A percentile compares a stretch with the other conserved stretches of the same genome.
Conservation (phyloP, 2,113 vertebrate genomes). For the Eubucco bourcierii region DNA sequence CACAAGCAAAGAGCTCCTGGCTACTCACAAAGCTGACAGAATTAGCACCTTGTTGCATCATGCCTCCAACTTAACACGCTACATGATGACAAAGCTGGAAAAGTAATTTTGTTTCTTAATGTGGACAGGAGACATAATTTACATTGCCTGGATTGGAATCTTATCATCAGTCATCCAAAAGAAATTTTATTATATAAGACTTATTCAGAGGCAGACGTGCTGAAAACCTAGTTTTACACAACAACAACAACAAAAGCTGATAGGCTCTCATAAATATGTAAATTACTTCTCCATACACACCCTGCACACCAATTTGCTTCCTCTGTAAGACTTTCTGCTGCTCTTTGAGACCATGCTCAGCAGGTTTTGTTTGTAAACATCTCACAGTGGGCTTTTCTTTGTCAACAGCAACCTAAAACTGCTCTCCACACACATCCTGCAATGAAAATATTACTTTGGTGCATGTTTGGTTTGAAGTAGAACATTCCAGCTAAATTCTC, state of each 20-base stretch:
- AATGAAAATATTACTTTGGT: not conserved
- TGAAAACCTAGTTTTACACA: conserved; percentile 7
- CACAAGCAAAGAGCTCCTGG: not conserved
- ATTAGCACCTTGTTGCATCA: not conserved
- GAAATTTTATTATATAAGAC: conserved; percentile 41
- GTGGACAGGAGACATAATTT: conserved; percentile 31
- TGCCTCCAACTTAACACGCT: not conserved
- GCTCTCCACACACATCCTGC: rapidly evolving
- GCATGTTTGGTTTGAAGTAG: not conserved
- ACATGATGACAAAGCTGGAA: not conserved
- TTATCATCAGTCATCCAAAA: conserved; percentile 33
- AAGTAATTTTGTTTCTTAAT: conserved; percentile 16
- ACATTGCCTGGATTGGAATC: not conserved
- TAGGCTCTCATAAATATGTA: conserved; percentile 9
- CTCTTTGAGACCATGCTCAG: not conserved
- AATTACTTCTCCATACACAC: not conserved
- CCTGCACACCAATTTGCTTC: conserved; percentile 12
- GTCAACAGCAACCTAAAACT: not conserved
- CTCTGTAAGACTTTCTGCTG: not conserved
- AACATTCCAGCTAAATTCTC: not conserved
- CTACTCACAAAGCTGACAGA: rapidly evolving
- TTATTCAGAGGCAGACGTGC: conserved; percentile 5
- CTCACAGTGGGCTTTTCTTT: not conserved
- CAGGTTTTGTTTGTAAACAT: not conserved
- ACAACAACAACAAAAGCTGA: conserved; percentile 8